phyloP scores from a whole-genome alignment of 2,113 vertebrate species.

The Gasterosteus aculeatus region DNA sequence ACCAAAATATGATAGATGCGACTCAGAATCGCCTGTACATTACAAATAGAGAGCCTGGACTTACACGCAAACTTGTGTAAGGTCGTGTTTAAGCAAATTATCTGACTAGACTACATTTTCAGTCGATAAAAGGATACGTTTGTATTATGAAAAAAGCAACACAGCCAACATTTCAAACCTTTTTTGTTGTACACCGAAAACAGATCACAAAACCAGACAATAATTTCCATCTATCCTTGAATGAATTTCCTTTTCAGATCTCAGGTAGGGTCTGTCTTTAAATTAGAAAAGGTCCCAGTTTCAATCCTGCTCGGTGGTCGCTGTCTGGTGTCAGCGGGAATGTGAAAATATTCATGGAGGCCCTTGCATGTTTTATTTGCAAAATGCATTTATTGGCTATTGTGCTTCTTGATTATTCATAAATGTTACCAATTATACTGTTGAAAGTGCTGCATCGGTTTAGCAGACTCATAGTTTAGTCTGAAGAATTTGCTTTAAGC shows the following conservation, averaged over 20 bases:
- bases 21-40: neutral
- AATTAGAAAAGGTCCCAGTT: constrained; percentile 11
- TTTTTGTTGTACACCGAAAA: neutral
- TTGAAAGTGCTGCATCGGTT: constrained; percentile 22
- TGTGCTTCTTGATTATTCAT: constrained; percentile 15
- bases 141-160: neutral
- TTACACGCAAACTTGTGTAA: neutral
- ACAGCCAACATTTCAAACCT: neutral
- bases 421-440: constrained; percentile 23
- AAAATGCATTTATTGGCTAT: constrained; percentile 42
- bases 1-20: neutral
- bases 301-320: constrained; percentile 14
- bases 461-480: too few species aligned
- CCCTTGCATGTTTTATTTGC: constrained; percentile 40
- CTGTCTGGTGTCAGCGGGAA: constrained; percentile 24
- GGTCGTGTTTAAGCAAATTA: neutral
- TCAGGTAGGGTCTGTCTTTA: neutral
- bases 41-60: neutral
- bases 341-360: constrained; percentile 45
- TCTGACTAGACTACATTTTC: neutral
- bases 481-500: neutral
- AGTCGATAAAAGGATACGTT: neutral
- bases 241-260: neutral
- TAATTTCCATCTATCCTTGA: neutral
- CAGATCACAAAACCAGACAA: neutral